Evolutionary conservation across 2,888 invertebrate species (phyloP).

Genomic region (Cremastobaeus sp.): DNA sequence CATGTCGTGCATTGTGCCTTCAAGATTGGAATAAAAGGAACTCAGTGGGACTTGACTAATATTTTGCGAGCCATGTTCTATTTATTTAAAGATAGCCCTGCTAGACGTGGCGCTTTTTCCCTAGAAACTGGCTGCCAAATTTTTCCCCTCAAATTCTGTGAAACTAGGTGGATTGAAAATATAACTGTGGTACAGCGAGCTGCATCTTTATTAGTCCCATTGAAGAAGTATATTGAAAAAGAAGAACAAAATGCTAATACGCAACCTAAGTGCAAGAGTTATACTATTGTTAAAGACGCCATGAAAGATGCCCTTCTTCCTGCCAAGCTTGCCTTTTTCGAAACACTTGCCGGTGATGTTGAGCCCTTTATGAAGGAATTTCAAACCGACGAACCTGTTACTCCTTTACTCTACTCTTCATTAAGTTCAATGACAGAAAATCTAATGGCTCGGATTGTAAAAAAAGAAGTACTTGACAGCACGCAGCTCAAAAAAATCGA

Average conservation of each 20-base stretch:
- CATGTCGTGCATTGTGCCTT: conserved; percentile 7
- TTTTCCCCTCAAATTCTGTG: conserved; percentile 28
- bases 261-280: conserved; percentile 35
- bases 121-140: neutral
- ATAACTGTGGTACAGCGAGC: conserved; percentile 4
- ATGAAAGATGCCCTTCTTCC: conserved; percentile 36
- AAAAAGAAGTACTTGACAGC: conserved; percentile 24
- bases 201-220: neutral
- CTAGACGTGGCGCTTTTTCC: conserved; percentile 8
- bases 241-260: conserved; percentile 43
- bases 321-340: conserved; percentile 56
- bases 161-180: conserved; percentile 26
- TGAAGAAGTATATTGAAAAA: conserved; percentile 53
- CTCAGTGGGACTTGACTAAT: neutral
- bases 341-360: conserved; percentile 39
- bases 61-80: conserved; percentile 7
- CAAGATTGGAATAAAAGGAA: conserved; percentile 13
- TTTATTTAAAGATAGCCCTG: conserved; percentile 11
- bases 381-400: conserved; percentile 52
- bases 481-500: neutral
- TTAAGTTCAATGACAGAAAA: conserved; percentile 2
- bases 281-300: conserved; percentile 15
- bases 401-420: conserved; percentile 48
- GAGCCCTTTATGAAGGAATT: conserved; percentile 58
- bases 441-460: conserved; percentile 39